Base-by-base conservation (phyloP, 2,888 invertebrate genomes). In the Acrocyrtus sp. region DNA sequence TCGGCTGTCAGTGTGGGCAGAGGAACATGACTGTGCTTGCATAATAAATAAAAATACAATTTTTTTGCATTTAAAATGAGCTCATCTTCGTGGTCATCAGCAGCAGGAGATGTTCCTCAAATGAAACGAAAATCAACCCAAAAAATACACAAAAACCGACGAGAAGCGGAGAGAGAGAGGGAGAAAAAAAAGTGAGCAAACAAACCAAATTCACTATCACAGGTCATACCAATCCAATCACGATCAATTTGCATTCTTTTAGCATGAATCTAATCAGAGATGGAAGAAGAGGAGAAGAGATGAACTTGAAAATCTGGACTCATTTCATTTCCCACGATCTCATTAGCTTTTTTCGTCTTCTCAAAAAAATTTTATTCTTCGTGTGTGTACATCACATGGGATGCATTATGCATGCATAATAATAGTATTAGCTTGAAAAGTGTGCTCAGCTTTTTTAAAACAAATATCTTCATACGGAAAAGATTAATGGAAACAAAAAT, bases 281-380 rank as follows among this genome's bases (percentile, higher is more conserved):
- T 12, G 8, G n/a, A 10, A 53, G 61, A 61, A 48, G 61, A 51
- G 50, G 47, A 62, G n/a, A 29, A 39, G 17, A 56, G 54, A 69
- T 54, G 61, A 47, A 61, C 68, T 61, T 53, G 45, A 69, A n/a
- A 67, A 57, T 60, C 24, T 60, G 54, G 60, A 69, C 62, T 70
- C 62, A 50, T 62, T 70, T 70, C 56, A 70, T 70, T 70, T 70
- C 70, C 70, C 70, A 70, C 70, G 70, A 70, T 70, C 70, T 70
- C 70, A 62, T 70, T 70, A 70, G 70, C 48, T 70, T 70, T 69
- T 60, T 47, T 27, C 24, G 58, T 57, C 29, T 22, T 54, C 43
- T 34, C 21, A 19, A 4, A 39, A 24, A 51, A 51, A 50, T 61
- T n/a, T 47, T n/a, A 15, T 41, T 41, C 41, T 17, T 41, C n/a